A percentile compares a stretch with the other conserved stretches of the same genome.
phyloP scores from a whole-genome alignment of 2,113 vertebrate genomes.

The Thunnus thynnus region DNA sequence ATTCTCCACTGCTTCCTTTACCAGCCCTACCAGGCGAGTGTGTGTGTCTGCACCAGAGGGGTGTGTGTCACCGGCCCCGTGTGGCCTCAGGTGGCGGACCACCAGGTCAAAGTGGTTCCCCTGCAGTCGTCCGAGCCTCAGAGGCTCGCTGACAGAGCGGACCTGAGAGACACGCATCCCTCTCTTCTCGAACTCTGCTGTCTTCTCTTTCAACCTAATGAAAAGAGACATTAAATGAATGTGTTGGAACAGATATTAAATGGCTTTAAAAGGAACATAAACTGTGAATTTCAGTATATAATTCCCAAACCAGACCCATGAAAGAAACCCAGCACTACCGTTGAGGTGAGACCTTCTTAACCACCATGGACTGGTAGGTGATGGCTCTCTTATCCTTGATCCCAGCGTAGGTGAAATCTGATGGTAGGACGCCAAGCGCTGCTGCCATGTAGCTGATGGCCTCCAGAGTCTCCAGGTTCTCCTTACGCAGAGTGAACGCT shows the following conservation, averaged over 20 bases:
- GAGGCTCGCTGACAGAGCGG: constrained; percentile 82
- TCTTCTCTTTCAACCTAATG: constrained; percentile 88
- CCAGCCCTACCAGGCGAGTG: constrained; percentile 80
- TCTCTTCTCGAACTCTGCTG: constrained; percentile 85
- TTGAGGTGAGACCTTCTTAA: constrained; percentile 92
- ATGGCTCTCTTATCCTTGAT: constrained; percentile 97
- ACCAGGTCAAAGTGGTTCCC: constrained; percentile 95
- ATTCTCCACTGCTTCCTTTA: constrained; percentile 90
- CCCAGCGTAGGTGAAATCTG: constrained; percentile 96
- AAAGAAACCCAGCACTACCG: constrained; percentile 80
- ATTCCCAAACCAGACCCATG: not conserved
- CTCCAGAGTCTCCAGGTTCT: constrained; percentile 96
- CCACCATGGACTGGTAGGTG: constrained; percentile 94
- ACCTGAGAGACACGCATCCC: constrained; percentile 89
- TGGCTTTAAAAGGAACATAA: not conserved
- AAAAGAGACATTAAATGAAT: not conserved
- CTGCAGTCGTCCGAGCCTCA: constrained; percentile 90
- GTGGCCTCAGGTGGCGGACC: constrained; percentile 88
- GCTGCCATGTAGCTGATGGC: constrained; percentile 91
- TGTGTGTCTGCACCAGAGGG: not conserved
- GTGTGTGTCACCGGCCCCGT: constrained; percentile 60
- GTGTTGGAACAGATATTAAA: not conserved
- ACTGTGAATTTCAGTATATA: not conserved
- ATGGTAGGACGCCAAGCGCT: constrained; percentile 91
- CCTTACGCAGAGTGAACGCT: constrained; percentile 95